These are phyloP conservation scores for Agonopterix arenella DNA, from an alignment of 2,888 invertebrate species.

Conservation along the genomic window DNA sequence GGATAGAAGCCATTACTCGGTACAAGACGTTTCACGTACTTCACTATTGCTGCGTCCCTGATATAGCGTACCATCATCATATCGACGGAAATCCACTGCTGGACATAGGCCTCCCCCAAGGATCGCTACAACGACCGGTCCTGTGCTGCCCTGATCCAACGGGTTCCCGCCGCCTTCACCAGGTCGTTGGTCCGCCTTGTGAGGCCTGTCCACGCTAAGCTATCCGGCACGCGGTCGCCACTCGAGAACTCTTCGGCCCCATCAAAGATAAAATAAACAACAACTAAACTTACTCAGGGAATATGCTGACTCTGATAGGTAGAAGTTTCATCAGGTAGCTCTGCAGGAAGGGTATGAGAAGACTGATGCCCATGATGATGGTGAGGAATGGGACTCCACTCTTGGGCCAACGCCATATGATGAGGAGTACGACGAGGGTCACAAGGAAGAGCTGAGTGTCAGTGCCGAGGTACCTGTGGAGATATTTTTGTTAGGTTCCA, in stretches of 20 bases:
- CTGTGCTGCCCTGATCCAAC: no score
- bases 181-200: no score
- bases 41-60: no score
- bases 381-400: conserved; percentile 51
- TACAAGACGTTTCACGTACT: no score
- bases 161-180: no score
- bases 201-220: no score
- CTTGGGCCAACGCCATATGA: conserved; percentile 66
- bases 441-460: conserved; percentile 67
- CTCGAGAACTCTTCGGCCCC: no score
- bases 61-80: no score
- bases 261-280: background rate
- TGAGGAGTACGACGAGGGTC: conserved; percentile 52
- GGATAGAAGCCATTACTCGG: no score
- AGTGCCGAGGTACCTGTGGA: conserved; percentile 61
- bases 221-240: no score
- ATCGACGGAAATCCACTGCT: no score
- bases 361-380: conserved; percentile 52
- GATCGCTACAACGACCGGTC: no score
- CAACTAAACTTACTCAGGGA: conserved; percentile 58
- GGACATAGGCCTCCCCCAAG: background rate
- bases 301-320: conserved; percentile 62
- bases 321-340: conserved; percentile 65
- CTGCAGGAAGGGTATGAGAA: conserved; percentile 63
- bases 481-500: background rate